A percentile compares a stretch with the other conserved stretches of the same genome.
Conservation (phyloP, 2,113 vertebrate genomes). For the Polypterus bichir region DNA sequence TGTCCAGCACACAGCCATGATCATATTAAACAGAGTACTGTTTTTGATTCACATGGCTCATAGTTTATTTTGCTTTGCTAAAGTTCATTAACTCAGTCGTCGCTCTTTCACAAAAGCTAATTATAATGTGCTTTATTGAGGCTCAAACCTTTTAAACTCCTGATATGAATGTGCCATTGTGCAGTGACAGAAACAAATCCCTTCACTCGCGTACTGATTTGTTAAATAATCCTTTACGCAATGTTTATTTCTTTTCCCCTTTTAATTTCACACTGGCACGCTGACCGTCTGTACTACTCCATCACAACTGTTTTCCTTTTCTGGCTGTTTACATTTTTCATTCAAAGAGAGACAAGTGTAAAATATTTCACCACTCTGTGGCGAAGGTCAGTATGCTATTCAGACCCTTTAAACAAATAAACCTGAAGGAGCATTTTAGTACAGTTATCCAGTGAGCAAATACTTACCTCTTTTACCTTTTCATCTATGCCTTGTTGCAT, state of each 20-base stretch:
- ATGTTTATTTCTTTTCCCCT: conserved; percentile 45
- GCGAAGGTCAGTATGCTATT: conserved; percentile 4
- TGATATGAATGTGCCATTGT: conserved; percentile 33
- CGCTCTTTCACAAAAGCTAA: conserved; percentile 39
- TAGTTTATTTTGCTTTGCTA: conserved; percentile 19
- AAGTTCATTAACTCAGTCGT: conserved; percentile 26
- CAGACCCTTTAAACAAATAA: neutral
- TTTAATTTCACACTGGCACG: conserved; percentile 25
- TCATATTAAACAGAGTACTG: conserved; percentile 24
- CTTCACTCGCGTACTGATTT: conserved; percentile 43
- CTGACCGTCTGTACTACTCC: conserved; percentile 30
- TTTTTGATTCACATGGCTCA: conserved; percentile 18
- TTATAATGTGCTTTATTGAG: conserved; percentile 43
- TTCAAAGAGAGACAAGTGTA: conserved; percentile 33
- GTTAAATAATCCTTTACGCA: conserved; percentile 40
- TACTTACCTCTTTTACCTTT: neutral
- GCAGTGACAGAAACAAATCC: conserved; percentile 43
- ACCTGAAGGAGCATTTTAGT: neutral
- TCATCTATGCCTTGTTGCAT: neutral
- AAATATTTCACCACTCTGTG: conserved; percentile 17
- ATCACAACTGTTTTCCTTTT: conserved; percentile 26
- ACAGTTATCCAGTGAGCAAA: neutral
- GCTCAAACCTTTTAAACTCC: conserved; percentile 26
- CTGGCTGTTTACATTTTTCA: conserved; percentile 33
- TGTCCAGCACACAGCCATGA: conserved; percentile 19